A percentile compares a stretch with the other conserved stretches of the same genome.
These are phyloP conservation scores for Trimorus sp. DNA, from an alignment of 2,888 invertebrate species.

Conservation along the genomic window DNA sequence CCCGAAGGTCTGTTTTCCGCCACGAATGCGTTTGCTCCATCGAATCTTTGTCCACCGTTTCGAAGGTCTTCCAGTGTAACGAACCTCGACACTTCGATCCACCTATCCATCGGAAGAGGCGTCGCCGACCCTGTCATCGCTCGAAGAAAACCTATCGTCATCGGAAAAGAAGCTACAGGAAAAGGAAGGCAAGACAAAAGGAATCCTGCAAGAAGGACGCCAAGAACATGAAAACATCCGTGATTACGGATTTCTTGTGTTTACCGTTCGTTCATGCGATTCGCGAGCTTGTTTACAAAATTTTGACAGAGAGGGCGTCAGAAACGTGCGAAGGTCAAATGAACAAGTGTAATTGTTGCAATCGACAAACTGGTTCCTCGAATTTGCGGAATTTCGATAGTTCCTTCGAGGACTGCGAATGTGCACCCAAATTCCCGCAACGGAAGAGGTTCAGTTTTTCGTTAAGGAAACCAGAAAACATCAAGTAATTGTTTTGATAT, in stretches of 20 bases:
- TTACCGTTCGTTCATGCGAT: slow-evolving; percentile 48
- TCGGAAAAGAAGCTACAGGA: slow-evolving; percentile 2
- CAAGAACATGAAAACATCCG: slow-evolving; percentile 43
- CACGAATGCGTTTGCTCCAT: too few species aligned
- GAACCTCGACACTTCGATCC: neutral
- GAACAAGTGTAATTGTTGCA: slow-evolving; percentile 1
- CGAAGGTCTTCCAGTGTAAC: too few species aligned
- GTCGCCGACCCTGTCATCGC: neutral
- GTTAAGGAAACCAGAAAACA: neutral
- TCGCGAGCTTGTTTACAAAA: slow-evolving; percentile 47
- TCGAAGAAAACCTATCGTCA: slow-evolving; percentile 8
- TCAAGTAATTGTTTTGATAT: slow-evolving; percentile 9
- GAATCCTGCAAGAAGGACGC: neutral
- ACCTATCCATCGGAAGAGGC: neutral
- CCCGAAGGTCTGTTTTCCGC: too few species aligned
- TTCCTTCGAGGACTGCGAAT: slow-evolving; percentile 31
- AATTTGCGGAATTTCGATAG: slow-evolving; percentile 49
- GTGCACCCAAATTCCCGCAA: slow-evolving; percentile 7
- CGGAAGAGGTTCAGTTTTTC: neutral
- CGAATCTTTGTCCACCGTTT: neutral
- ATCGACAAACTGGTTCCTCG: neutral
- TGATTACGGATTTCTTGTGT: slow-evolving; percentile 49
- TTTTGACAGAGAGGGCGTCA: slow-evolving; percentile 29
- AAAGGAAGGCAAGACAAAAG: slow-evolving; percentile 21
- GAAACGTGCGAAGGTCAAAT: neutral